Base-by-base conservation (phyloP, 2,113 vertebrate genomes). In the Mirounga angustirostris region DNA sequence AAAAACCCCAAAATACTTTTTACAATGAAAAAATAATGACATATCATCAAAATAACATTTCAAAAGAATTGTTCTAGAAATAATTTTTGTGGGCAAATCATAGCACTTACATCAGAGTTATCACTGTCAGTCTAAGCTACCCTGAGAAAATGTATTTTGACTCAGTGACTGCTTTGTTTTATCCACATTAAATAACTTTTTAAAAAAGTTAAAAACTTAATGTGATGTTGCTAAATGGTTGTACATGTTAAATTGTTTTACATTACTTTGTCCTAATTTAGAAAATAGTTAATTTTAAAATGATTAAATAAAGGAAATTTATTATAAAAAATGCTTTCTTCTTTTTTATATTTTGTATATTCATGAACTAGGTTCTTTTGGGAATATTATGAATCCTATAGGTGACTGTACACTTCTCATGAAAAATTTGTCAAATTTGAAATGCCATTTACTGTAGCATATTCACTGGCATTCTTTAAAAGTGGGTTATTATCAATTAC, bases 401-500 rank as follows among this genome's bases (percentile, higher is more conserved):
- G n/a, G 21, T 78, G 30, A 92, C 21, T 81, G 50, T 80, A 88
- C 56, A 91, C 10, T 82, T 92, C 80, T 92, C 15, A 65, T 82
- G 43, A 96, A 58, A 94, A 89, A 59, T 92, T 24, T 21, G 18
- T 80, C 63, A 95, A 43, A 94, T 63, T 52, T 92, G 67, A 19
- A 89, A 63, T 89, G 58, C 40, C 13, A 84, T 78, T 88, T 93
- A 56, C 36, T 80, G 0, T 82, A 81, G 7, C 33, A 4, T 86
- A 67, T 86, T 94, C 28, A 63, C 0, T 86, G 65, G 50, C 46
- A 54, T 82, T 85, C 13, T 56, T 95, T 95, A 97, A 95, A 98
- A 98, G 89, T 97, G 98, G 95, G 61, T 98, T 98, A 97, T 56
- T 94, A 98, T 96, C 95, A 97, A 87, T 91, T 95, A n/a, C 2